Evolutionary conservation across 1,140 invertebrate genomes (phyloP).

Genomic region (Lepidurus packardi): DNA sequence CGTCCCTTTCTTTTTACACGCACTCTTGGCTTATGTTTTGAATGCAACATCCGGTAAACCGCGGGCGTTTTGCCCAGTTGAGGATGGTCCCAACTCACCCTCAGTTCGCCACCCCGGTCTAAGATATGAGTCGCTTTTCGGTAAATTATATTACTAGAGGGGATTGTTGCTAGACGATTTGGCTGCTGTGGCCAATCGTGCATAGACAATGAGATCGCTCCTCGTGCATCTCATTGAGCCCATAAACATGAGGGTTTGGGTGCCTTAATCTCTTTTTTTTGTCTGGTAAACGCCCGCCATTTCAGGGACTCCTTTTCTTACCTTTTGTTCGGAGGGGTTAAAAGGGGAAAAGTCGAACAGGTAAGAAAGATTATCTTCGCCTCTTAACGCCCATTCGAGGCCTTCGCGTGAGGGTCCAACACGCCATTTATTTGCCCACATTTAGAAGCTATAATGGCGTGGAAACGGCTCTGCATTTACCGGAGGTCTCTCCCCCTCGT

Average conservation of each 20-base stretch:
- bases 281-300: background rate
- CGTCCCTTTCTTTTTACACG: background rate
- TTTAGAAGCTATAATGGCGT: background rate
- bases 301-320: background rate
- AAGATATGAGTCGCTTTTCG: background rate
- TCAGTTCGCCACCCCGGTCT: background rate
- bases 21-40: slow-evolving; percentile 15
- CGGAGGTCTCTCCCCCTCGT: too few relatives aligned
- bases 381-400: background rate
- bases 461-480: too few relatives aligned
- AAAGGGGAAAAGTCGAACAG: background rate
- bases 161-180: too few relatives aligned
- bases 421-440: background rate
- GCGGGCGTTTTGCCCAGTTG: background rate
- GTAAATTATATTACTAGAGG: too few relatives aligned
- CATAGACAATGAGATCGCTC: too few relatives aligned
- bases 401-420: background rate
- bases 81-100: background rate
- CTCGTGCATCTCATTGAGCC: too few relatives aligned
- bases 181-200: too few relatives aligned
- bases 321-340: background rate
- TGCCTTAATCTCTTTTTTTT: background rate
- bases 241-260: too few relatives aligned
- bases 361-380: background rate
- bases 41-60: slow-evolving; percentile 10